Percentiles rank a stretch among this genome's conserved stretches.
Conservation (phyloP, 1,140 invertebrate genomes). For the Apis dorsata region DNA sequence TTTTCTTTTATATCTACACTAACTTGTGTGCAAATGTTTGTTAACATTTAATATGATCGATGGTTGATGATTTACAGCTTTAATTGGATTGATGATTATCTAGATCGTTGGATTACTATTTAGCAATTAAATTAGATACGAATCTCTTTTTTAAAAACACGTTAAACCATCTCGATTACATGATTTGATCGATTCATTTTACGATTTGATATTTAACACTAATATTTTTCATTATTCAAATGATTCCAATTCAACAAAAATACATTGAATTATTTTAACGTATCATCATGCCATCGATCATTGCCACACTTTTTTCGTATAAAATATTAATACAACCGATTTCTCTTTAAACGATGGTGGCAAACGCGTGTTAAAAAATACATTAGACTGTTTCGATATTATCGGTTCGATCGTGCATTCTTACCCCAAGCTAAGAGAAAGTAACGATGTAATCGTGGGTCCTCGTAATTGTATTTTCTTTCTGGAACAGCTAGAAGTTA, state of each 20-base stretch:
- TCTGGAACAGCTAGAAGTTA: neutral
- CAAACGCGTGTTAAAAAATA: neutral
- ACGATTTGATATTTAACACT: too few relatives aligned
- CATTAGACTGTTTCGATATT: neutral
- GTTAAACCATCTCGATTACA: too few relatives aligned
- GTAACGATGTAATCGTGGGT: neutral
- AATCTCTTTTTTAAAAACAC: too few relatives aligned
- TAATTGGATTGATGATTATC: neutral
- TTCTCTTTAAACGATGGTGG: too few relatives aligned
- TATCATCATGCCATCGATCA: too few relatives aligned
- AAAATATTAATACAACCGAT: too few relatives aligned
- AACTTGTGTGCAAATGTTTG: neutral
- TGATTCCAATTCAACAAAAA: too few relatives aligned
- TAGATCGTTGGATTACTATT: neutral
- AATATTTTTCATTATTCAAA: too few relatives aligned
- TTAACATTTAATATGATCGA: neutral
- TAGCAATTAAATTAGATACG: neutral
- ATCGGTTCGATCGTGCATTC: neutral
- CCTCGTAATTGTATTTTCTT: constrained; percentile 2
- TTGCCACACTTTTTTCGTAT: too few relatives aligned
- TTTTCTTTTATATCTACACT: too few relatives aligned
- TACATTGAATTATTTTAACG: too few relatives aligned
- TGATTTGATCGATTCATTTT: too few relatives aligned
- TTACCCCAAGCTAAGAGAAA: neutral
- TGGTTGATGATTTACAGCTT: neutral